Percentiles rank a stretch among this genome's conserved stretches.
phyloP scores from a whole-genome alignment of 64 coral and sea anemone genomes.

The Stylophora pistillata region DNA sequence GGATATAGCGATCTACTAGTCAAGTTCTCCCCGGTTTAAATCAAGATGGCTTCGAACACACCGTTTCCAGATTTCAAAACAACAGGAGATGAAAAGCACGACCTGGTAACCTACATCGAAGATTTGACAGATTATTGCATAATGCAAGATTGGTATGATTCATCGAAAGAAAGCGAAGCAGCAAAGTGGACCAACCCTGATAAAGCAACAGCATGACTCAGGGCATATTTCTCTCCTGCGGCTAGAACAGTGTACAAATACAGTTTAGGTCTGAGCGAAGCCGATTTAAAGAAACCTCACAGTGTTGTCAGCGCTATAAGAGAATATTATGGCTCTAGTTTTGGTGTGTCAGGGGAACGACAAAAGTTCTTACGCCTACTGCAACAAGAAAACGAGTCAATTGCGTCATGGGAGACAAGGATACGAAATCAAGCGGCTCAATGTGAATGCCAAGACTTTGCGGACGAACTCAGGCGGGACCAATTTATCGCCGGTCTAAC shows the following conservation, averaged over 20 bases:
- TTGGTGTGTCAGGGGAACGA: conserved; percentile 20
- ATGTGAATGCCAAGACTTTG: too few species aligned
- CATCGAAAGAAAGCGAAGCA: conserved; percentile 20
- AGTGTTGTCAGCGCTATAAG: too few species aligned
- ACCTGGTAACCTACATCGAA: neutral
- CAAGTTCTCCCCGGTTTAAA: neutral
- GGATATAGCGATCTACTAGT: neutral
- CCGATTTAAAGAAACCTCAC: conserved; percentile 15
- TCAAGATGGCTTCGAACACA: neutral
- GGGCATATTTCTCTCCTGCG: neutral
- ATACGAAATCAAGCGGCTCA: neutral
- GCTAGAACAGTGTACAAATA: conserved; percentile 12
- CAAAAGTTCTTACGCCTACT: neutral
- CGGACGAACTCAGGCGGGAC: too few species aligned
- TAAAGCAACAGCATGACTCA: conserved; percentile 24
- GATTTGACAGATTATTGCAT: neutral
- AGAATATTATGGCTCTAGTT: conserved; percentile 4
- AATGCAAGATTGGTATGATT: neutral
- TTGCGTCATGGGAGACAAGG: neutral
- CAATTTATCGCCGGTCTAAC: too few species aligned
- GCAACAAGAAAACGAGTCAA: conserved; percentile 6
- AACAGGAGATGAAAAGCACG: neutral
- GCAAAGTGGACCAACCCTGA: conserved; percentile 10
- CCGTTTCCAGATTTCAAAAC: neutral
- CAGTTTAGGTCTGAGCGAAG: conserved; percentile 3